Base-by-base conservation (phyloP, 2,797 vertebrate species). In the Meda fulgida region DNA sequence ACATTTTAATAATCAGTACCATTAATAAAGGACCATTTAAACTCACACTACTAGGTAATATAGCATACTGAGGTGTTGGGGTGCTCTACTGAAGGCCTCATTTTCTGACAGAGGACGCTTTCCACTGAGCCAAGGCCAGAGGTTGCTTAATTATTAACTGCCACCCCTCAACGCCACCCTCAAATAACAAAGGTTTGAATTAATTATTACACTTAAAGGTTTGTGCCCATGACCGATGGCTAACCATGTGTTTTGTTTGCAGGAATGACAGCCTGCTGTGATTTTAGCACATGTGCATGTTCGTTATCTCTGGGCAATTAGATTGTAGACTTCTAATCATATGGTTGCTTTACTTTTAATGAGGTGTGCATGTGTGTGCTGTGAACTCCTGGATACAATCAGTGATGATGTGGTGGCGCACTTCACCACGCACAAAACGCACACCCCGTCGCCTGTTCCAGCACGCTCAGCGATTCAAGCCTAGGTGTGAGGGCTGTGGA, bases 81-180 rank as follows among this genome's bases (percentile, higher is more conserved):
- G 83, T 87, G 69, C 83, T 69, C 29, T 63, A 34, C 43, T 81
- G 60, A 78, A 80, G 76, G 78, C 55, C 67, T 81, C 78, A 85
- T 90, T 86, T 89, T 87, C 83, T 85, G 80, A 19, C 5, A 29
- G 60, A 86, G 23, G 85, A 87, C 80, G 90, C 84, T 90, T 87
- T 93, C 88, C 86, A 77, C 90, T 89, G 91, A 89, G 89, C 58
- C 60, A 86, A 84, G 80, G 87, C 85, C 89, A 92, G 85, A 88
- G 78, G 83, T 87, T 89, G 84, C 84, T 94, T 86, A 93, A 94
- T 93, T 91, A 94, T 94, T 93, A 91, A 94, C 89, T 73, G 80
- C 82, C 77, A 85, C 88, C 86, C 88, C 88, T 87, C 71, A 85
- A 83, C 78, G 66, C 87, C 87, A 88, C 83, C 83, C 89, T 90